Base-by-base conservation (phyloP, 2,113 vertebrate species). In the Sorex fumeus region DNA sequence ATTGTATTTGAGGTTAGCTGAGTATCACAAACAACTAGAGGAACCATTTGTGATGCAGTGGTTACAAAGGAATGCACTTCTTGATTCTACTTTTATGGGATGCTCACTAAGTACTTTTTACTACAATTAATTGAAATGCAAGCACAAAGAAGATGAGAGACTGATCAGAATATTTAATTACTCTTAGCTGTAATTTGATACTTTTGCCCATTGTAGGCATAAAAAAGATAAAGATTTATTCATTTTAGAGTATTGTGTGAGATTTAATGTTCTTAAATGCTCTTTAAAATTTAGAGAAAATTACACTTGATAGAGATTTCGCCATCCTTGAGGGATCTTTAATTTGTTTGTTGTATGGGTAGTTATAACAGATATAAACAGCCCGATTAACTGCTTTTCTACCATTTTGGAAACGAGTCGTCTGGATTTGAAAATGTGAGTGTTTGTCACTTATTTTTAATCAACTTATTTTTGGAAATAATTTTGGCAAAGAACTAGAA, bases 201-300 rank as follows among this genome's bases (percentile, higher is more conserved):
- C 96, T 89, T 96, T 95, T 90, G 72, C 96, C 74, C 36, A 93
- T 95, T 90, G 74, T 95, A 84, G 94, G 66, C 89, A 85, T 71
- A 90, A 83, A 91, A 90, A 95, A 11, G 1, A 97, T 96, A 95
- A 0, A 79, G 94, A 95, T 96, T 97, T 97, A 98, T 97, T 98
- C 96, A 97, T 95, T 98, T 98, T 97, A 97, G 95, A 93, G 78
- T 95, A 96, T 97, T 97, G 95, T 98, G 82, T 79, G 78, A 88
- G 94, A 95, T 96, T 97, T 96, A 97, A 93, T 96, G 93, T 94
- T 96, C 91, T 96, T 88, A 32, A 96, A 96, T 53, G 88, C 95
- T 72, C 10, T 97, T 96, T 94, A 95, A 96, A 98, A 96, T 95
- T 18, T 88, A 93, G 95, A 95, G 72, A 95, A 95, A 98, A 97